Base-by-base conservation (phyloP, 1,140 invertebrate genomes). In the Drosophila pseudoobscura region DNA sequence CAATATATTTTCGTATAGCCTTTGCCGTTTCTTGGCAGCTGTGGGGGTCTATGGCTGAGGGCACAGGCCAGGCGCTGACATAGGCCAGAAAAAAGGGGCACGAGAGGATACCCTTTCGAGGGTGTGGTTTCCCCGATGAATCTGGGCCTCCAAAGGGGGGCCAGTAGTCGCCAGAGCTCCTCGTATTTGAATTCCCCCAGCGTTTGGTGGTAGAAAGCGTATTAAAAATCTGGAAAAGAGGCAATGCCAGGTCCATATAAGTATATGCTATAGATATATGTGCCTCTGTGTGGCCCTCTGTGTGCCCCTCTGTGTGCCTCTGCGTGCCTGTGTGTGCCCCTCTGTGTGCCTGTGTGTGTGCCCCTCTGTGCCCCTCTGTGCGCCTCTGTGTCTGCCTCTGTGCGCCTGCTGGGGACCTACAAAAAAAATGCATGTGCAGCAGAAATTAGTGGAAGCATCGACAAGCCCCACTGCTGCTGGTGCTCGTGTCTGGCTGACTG, bases 341-440 rank as follows among this genome's bases (percentile, higher is more conserved):
- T 15, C 15, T 49, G 44, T 65, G 44, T 26, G 54, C 49, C 63
- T 20, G 51, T n/a, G n/a, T 47, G 35, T 52, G 73, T 52, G 55
- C 3, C 15, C 1, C 17, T 47, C 26, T 52, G 73, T 52, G 55
- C 17, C 17, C 1, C 17, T 61, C 47, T 45, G 43, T 7, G 35
- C 13, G 39, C 17, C 17, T 17, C 17, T 17, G 17, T 17, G 17
- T 17, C 15, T 15, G 15, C 15, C 15, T 15, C 15, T 49, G 44
- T 65, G 44, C 31, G 54, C 49, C 63, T 20, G 51, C 20, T 20
- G 39, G 50, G 35, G 35, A 39, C 35, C 57, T 47, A 72, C 17
- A 17, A 17, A 60, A 80, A 83, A 85, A 77, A 46, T 87, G 82
- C 82, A 87, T 75, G 74, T 87, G 82, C 82, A 78, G 82, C 82